A percentile compares a stretch with the other conserved stretches of the same genome.
Conservation (phyloP, 2,797 vertebrate species). For the Leptatherina wallacei region DNA sequence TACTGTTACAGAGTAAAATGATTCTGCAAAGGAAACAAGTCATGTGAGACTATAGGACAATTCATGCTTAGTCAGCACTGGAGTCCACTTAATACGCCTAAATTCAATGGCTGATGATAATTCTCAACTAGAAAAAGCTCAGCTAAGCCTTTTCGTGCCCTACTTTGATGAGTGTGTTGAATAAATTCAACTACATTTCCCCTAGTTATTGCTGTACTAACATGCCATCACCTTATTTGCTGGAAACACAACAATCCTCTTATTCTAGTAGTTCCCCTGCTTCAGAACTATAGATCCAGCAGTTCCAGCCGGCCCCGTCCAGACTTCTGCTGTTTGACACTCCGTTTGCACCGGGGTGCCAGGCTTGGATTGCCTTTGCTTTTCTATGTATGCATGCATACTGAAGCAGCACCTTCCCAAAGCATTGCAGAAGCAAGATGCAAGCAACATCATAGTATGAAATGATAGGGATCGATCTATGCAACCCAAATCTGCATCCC, state of each 20-base stretch:
- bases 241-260: constrained; percentile 49
- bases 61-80: constrained; percentile 48
- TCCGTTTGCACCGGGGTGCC: constrained; percentile 31
- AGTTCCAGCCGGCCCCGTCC: constrained; percentile 13
- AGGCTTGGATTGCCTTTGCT: constrained; percentile 30
- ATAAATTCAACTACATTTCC: constrained; percentile 32
- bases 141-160: constrained; percentile 50
- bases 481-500: constrained; percentile 43
- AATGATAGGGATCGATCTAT: constrained; percentile 51
- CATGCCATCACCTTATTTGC: constrained; percentile 48
- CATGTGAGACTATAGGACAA: constrained; percentile 27
- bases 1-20: constrained; percentile 14
- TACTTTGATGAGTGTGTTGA: constrained; percentile 53
- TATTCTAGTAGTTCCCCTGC: constrained; percentile 31
- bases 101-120: constrained; percentile 44
- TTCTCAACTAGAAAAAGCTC: constrained; percentile 45
- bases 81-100: constrained; percentile 44
- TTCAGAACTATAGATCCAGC: constrained; percentile 9
- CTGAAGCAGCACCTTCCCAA: constrained; percentile 19
- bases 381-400: constrained; percentile 18
- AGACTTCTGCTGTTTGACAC: constrained; percentile 23
- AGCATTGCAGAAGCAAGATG: constrained; percentile 34
- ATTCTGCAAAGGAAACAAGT: constrained; percentile 8
- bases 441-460: constrained; percentile 28
- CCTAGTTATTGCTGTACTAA: constrained; percentile 44